These are phyloP conservation scores for Hypselothyrea guttata DNA, from an alignment of 2,888 invertebrate genomes.

Conservation along the genomic window DNA sequence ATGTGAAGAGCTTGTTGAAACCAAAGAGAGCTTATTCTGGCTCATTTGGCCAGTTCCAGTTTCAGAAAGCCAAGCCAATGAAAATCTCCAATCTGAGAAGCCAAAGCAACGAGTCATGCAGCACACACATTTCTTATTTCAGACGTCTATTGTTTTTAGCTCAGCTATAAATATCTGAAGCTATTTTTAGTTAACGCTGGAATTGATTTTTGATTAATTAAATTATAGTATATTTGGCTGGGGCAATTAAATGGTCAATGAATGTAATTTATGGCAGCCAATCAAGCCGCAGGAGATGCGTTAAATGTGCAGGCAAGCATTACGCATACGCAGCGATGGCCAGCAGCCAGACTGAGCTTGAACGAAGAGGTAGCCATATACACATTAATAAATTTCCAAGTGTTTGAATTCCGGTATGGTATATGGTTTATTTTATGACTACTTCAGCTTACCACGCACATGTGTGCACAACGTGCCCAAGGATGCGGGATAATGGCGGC, in stretches of 20 bases:
- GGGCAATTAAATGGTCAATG: slow-evolving; percentile 34
- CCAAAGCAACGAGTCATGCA: slow-evolving; percentile 41
- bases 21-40: slow-evolving; percentile 43
- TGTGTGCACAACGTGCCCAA: slow-evolving; percentile 28
- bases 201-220: slow-evolving; percentile 57
- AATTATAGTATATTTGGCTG: slow-evolving; percentile 48
- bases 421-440: slow-evolving; percentile 64
- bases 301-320: slow-evolving; percentile 39
- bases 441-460: slow-evolving; percentile 55
- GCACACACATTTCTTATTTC: slow-evolving; percentile 17
- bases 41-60: slow-evolving; percentile 55
- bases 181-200: slow-evolving; percentile 8
- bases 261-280: slow-evolving; percentile 37
- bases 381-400: slow-evolving; percentile 71
- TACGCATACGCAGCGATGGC: neutral
- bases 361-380: slow-evolving; percentile 1
- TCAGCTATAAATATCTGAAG: slow-evolving; percentile 1
- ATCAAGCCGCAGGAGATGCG: slow-evolving; percentile 26
- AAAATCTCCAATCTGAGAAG: slow-evolving; percentile 15
- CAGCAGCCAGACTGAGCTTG: neutral
- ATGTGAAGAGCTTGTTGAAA: slow-evolving; percentile 6
- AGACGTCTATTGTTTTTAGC: slow-evolving; percentile 35
- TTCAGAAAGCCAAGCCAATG: slow-evolving; percentile 2
- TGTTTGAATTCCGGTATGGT: slow-evolving; percentile 53
- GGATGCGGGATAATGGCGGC: slow-evolving; percentile 31